Percentiles rank a stretch among this genome's conserved stretches.
These are phyloP conservation scores for Marisa cornuarietis DNA, from an alignment of 1,140 invertebrate genomes.

Conservation along the genomic window DNA sequence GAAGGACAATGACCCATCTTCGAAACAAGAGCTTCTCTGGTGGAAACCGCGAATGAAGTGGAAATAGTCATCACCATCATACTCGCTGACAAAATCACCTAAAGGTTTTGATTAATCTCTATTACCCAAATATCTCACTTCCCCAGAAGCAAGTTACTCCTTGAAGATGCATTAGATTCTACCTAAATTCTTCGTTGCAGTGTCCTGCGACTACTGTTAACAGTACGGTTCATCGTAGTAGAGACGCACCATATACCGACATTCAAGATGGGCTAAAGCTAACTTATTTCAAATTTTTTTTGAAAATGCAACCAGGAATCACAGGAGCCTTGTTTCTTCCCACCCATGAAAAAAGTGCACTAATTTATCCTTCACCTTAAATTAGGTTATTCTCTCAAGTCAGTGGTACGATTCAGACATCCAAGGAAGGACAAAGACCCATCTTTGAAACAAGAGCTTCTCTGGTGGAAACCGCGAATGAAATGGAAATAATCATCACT, in stretches of 20 bases:
- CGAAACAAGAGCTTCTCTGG: constrained; percentile 26
- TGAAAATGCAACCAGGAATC: not conserved
- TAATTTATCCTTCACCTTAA: not conserved
- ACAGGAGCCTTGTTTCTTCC: constrained; percentile 1
- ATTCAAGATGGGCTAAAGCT: too few species aligned
- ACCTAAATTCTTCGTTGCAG: too few species aligned
- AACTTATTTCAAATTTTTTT: too few species aligned
- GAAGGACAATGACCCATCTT: constrained; percentile 27
- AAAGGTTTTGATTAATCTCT: too few species aligned
- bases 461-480: constrained; percentile 36
- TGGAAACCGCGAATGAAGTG: constrained; percentile 31
- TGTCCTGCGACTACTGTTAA: too few species aligned
- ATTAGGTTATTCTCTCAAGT: not conserved
- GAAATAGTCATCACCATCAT: constrained; percentile 24
- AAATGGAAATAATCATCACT: constrained; percentile 17
- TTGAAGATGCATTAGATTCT: too few species aligned
- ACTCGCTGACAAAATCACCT: not conserved
- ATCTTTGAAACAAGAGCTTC: constrained; percentile 25
- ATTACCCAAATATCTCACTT: too few species aligned
- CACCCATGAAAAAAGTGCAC: too few species aligned
- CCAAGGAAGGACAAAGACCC: constrained; percentile 29
- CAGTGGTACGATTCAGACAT: constrained; percentile 24
- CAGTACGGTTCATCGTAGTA: too few species aligned
- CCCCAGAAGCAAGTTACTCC: too few species aligned
- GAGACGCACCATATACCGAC: too few species aligned